Evolutionary conservation across 1,140 invertebrate species (phyloP).

Genomic region (Cephus cinctus): DNA sequence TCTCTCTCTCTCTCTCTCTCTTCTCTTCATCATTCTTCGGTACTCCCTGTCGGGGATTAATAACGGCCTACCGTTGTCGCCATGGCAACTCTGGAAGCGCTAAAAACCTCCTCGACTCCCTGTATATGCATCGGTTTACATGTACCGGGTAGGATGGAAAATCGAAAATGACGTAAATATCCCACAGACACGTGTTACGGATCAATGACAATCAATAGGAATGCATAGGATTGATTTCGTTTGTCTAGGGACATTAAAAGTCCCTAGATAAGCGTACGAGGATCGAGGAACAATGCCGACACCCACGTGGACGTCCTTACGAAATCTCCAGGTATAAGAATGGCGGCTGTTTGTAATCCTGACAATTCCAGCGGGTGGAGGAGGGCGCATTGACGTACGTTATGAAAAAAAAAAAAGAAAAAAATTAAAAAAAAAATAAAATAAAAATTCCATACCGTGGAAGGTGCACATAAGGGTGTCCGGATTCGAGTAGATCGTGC

Average conservation of each 20-base stretch:
- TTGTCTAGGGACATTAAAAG: no score
- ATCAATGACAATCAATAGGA: no score
- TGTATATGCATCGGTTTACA: background rate
- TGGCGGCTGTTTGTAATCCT: background rate
- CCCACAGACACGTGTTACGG: conserved; percentile 21
- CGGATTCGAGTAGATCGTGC: conserved; percentile 37
- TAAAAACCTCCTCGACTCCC: conserved; percentile 1
- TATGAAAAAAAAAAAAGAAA: no score
- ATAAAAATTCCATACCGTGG: no score
- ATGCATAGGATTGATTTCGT: no score
- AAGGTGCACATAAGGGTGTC: background rate
- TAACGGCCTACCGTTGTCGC: conserved; percentile 37
- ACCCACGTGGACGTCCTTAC: conserved; percentile 30
- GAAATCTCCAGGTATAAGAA: conserved; percentile 26
- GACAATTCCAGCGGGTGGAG: background rate
- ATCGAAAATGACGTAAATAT: conserved; percentile 24
- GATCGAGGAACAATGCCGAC: no score
- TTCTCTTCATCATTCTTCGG: conserved; percentile 20
- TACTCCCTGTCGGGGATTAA: conserved; percentile 34
- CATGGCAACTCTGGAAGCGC: conserved; percentile 33
- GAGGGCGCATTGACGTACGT: background rate
- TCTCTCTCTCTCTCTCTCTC: conserved; percentile 14
- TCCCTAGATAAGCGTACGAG: no score
- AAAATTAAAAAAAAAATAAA: no score
- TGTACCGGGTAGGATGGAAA: background rate